Conservation (phyloP, 2,113 vertebrate species). For the Macrotis lagotis region DNA sequence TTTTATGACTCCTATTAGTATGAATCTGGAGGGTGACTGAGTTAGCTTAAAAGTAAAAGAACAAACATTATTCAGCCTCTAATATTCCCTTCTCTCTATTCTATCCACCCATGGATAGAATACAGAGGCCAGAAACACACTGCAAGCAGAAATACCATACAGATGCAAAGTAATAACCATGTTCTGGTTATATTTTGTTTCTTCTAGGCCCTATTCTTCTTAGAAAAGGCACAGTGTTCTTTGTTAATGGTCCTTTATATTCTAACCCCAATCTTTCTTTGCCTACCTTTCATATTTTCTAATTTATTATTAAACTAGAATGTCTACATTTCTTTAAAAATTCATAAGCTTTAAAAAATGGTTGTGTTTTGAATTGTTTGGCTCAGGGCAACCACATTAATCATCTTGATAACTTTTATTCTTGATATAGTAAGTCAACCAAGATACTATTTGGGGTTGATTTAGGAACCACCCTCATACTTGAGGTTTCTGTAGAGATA, state of each 20-base stretch:
- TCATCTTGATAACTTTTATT: not conserved
- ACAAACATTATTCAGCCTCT: not conserved
- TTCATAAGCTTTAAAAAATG: slow-evolving; percentile 18
- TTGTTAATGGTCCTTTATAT: not conserved
- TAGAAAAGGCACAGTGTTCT: not conserved
- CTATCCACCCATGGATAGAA: too few species aligned
- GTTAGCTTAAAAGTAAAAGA: not conserved
- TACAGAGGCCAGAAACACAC: not conserved
- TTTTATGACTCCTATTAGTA: not conserved
- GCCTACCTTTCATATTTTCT: slow-evolving; percentile 20
- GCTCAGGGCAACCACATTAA: not conserved
- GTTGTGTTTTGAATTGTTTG: slow-evolving; percentile 13
- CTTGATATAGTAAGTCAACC: not conserved
- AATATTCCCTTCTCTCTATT: not conserved
- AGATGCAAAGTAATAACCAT: not conserved
- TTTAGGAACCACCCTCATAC: not conserved
- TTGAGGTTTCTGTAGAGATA: slow-evolving; percentile 12
- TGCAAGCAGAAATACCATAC: not conserved
- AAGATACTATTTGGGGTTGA: not conserved
- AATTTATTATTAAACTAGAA: not conserved
- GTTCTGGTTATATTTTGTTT: not conserved
- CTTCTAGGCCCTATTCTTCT: not conserved
- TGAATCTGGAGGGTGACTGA: not conserved
- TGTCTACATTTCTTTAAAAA: not conserved
- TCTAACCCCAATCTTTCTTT: not conserved